Evolutionary conservation across 2,888 invertebrate genomes (phyloP).

Genomic region (Spilosoma lubricipeda): DNA sequence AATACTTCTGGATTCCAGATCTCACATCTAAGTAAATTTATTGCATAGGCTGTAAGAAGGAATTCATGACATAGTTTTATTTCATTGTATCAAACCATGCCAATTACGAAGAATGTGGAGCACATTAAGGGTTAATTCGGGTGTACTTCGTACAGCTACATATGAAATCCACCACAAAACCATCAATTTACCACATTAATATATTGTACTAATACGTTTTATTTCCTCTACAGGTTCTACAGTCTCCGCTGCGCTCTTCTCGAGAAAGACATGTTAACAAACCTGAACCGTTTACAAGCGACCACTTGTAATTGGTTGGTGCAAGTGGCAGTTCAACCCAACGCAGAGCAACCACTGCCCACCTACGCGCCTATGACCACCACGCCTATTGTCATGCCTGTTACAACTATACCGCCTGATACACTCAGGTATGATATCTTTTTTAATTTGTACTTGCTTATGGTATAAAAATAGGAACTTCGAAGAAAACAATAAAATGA

Average conservation of each 20-base stretch:
- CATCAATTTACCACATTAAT: not conserved
- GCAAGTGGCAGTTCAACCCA: slow-evolving; percentile 89
- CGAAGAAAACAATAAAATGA: no score
- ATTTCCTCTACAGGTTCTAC: slow-evolving; percentile 84
- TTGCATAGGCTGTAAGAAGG: no score
- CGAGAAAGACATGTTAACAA: slow-evolving; percentile 90
- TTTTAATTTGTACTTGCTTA: not conserved
- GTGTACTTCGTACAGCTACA: no score
- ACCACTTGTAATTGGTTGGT: slow-evolving; percentile 94
- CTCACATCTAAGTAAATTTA: no score
- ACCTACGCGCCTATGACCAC: slow-evolving; percentile 88
- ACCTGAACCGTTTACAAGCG: slow-evolving; percentile 91
- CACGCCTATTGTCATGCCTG: slow-evolving; percentile 87
- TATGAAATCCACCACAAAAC: not conserved
- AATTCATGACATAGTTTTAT: no score
- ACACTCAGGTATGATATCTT: slow-evolving; percentile 86
- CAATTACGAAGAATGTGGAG: no score
- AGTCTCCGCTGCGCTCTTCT: slow-evolving; percentile 91
- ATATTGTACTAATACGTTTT: not conserved
- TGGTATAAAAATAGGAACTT: no score
- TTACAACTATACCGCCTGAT: slow-evolving; percentile 88
- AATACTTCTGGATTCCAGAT: no score
- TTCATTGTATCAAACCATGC: no score
- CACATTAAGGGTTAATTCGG: no score
- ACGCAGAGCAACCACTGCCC: slow-evolving; percentile 63